phyloP scores from a whole-genome alignment of 2,113 vertebrate genomes.

The Pollimyrus isidori region DNA sequence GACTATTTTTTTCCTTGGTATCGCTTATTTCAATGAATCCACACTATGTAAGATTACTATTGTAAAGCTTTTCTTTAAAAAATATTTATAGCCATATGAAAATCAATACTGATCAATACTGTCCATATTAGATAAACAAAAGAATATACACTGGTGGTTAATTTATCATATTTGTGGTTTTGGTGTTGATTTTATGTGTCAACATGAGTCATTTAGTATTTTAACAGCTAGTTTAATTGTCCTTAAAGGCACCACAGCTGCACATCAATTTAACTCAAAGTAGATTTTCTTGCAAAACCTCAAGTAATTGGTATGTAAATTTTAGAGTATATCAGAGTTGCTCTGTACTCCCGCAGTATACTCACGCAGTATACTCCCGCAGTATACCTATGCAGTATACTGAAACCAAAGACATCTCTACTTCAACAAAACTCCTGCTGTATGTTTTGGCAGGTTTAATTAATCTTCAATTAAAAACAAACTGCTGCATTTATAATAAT shows the following conservation, averaged over 20 bases:
- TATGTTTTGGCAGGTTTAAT: background rate
- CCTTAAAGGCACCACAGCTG: background rate
- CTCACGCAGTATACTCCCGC: no score
- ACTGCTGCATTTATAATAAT: background rate
- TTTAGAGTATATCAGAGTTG: background rate
- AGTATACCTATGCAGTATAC: background rate
- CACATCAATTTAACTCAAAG: background rate
- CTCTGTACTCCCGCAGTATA: background rate
- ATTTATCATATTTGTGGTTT: background rate
- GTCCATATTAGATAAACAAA: background rate
- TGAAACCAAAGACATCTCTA: background rate
- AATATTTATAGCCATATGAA: background rate
- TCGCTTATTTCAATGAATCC: background rate
- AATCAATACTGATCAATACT: background rate
- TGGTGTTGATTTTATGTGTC: background rate
- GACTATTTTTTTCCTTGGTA: background rate
- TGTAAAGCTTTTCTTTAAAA: background rate
- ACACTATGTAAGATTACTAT: background rate
- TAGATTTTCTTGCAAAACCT: background rate
- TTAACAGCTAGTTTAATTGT: background rate
- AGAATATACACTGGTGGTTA: background rate
- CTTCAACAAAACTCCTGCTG: background rate
- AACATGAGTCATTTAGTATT: background rate
- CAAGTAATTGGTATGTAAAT: background rate
- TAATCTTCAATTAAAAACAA: background rate